These are phyloP conservation scores for Platyrinchus mystaceus DNA, from an alignment of 2,797 vertebrate genomes.

Conservation along the genomic window DNA sequence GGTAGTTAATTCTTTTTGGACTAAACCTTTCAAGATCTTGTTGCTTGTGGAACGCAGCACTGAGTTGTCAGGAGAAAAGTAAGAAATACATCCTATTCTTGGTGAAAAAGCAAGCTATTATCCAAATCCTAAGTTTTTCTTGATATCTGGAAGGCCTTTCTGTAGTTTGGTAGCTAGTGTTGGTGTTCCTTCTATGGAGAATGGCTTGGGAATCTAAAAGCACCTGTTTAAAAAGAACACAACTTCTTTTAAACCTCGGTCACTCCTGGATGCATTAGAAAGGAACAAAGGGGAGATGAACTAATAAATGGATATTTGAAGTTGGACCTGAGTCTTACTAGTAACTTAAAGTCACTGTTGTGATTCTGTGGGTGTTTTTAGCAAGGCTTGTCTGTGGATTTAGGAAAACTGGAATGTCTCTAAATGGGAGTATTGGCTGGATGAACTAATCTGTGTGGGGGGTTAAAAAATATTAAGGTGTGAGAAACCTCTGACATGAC, in stretches of 20 bases:
- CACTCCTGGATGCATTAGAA: fast-evolving
- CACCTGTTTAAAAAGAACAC: neutral
- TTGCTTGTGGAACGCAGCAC: neutral
- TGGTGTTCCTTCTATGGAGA: neutral
- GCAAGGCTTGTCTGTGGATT: fast-evolving
- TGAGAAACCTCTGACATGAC: neutral
- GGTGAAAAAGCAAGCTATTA: neutral
- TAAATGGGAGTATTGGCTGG: fast-evolving
- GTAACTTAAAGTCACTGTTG: neutral
- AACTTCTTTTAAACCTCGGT: neutral
- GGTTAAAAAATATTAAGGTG: neutral
- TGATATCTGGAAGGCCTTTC: neutral
- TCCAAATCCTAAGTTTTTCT: neutral
- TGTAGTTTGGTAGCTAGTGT: neutral
- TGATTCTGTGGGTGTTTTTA: neutral
- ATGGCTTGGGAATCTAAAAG: neutral
- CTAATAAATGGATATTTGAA: neutral
- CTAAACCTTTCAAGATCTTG: neutral
- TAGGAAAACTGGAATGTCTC: neutral
- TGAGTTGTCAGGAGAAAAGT: neutral
- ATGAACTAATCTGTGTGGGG: neutral
- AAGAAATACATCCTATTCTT: neutral
- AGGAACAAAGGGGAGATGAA: neutral
- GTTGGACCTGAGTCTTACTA: fast-evolving
- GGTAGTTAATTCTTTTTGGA: neutral